Evolutionary conservation across 1,140 invertebrate genomes (phyloP), one percentile per base, ranked within the genome.

Genomic region (Aphelinus certus): DNA sequence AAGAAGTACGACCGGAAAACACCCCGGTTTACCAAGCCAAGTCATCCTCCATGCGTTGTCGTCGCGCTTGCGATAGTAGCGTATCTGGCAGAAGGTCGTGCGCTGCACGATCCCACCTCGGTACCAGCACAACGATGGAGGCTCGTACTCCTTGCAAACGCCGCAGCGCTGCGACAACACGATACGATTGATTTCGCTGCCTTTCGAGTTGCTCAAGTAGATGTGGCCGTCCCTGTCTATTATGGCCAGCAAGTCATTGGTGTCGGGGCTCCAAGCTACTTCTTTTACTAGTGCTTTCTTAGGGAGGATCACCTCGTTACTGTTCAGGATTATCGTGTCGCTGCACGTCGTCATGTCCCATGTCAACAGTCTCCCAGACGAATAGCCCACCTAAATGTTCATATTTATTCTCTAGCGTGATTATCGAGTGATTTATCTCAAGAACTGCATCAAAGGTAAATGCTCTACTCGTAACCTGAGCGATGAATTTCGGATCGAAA

Each of bases 21-120:
- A 60, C 0, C n/a, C 7, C 0, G 78, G 69, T 72, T 83, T 81
- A 2, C 83, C 7, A 42, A 77, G 68, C 83, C 83, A 85, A 6
- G 63, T 48, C 1, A 62, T 79, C 0, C 42, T 60, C 86, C 86
- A 87, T 1, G 2, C 1, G n/a, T 77, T 48, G 3, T 61, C 43
- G 0, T 73, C 3, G 0, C 71, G 43, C 26, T 81, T 80, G 56
- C 63, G 64, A 65, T 80, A 87, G 48, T 78, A 88, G 0, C 81
- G 79, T 0, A 88, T 82, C 51, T 87, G 82, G 63, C 84, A 84
- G 48, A 83, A 85, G 0, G 85, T 83, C 0, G 85, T 86, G 6
- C 81, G 82, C 4, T 86, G 55, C 0, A 87, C 45, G 5, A 88
- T 83, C n/a, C 83, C 84, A 47, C 55, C 77, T 2, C 61, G 71